These are phyloP conservation scores for Galago senegalensis DNA, from an alignment of 2,797 vertebrate genomes.

Conservation along the genomic window DNA sequence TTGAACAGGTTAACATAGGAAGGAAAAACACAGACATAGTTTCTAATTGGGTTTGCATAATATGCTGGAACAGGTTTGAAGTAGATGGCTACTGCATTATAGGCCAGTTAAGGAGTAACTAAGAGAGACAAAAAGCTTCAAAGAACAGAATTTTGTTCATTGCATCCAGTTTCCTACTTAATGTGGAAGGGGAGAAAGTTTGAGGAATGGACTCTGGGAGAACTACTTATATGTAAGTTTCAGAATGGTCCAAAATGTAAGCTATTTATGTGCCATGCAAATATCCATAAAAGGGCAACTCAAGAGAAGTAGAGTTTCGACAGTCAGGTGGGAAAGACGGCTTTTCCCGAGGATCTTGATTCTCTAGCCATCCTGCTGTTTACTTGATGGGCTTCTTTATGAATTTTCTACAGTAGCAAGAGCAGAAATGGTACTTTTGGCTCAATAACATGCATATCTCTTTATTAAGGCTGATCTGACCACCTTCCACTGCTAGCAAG, in stretches of 20 bases:
- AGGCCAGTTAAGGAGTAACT: background rate
- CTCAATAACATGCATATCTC: background rate
- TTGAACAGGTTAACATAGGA: background rate
- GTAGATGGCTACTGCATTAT: background rate
- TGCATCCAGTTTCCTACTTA: background rate
- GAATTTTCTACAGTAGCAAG: background rate
- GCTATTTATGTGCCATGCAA: background rate
- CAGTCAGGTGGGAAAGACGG: conserved; percentile 13
- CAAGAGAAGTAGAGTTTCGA: background rate
- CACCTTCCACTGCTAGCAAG: background rate
- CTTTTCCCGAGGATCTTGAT: conserved; percentile 14
- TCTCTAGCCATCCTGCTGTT: conserved; percentile 17
- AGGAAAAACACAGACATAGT: background rate
- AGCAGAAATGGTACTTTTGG: background rate
- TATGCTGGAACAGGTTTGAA: background rate
- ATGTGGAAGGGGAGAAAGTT: background rate
- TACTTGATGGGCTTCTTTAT: conserved; percentile 32
- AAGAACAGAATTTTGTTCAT: background rate
- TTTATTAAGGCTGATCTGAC: conserved; percentile 56
- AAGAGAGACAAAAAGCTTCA: background rate
- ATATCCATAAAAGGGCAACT: background rate
- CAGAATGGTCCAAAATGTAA: background rate
- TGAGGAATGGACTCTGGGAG: background rate
- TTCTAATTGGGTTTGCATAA: background rate
- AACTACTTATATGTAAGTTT: background rate